Percentiles rank a stretch among this genome's conserved stretches.
These are phyloP conservation scores for Diceros bicornis DNA, from an alignment of 2,797 vertebrate genomes.

Conservation along the genomic window DNA sequence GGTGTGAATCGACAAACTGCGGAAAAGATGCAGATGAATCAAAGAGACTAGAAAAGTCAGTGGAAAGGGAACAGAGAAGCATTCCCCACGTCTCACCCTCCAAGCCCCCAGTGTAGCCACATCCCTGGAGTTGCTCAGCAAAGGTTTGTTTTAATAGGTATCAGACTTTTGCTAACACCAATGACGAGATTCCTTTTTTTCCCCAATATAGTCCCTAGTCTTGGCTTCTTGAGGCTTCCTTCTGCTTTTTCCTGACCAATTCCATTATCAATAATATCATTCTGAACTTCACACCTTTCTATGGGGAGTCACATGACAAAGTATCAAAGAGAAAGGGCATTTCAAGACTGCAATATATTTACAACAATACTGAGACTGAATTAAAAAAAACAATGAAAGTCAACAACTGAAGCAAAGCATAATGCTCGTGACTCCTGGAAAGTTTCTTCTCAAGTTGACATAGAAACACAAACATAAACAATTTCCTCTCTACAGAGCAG, in stretches of 20 bases:
- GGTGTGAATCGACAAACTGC: background rate
- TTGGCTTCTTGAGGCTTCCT: background rate
- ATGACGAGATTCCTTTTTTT: background rate
- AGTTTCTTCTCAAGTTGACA: background rate
- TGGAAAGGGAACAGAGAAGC: background rate
- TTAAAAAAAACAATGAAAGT: background rate
- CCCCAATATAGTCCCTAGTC: background rate
- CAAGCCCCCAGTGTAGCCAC: background rate
- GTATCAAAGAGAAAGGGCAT: background rate
- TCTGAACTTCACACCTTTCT: conserved; percentile 27
- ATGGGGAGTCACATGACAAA: background rate
- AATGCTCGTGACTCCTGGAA: background rate
- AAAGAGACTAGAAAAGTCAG: background rate
- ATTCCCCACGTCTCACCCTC: background rate
- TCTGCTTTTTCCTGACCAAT: background rate
- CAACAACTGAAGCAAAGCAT: background rate
- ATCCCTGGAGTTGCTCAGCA: background rate
- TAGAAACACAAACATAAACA: conserved; percentile 22
- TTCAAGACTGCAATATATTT: background rate
- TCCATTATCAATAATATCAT: background rate
- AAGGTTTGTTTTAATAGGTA: background rate
- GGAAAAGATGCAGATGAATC: background rate
- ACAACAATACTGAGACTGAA: background rate
- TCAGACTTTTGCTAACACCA: background rate
- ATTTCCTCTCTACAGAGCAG: background rate